Conservation (phyloP, 1,140 invertebrate genomes). For the Drosophila ambigua region DNA sequence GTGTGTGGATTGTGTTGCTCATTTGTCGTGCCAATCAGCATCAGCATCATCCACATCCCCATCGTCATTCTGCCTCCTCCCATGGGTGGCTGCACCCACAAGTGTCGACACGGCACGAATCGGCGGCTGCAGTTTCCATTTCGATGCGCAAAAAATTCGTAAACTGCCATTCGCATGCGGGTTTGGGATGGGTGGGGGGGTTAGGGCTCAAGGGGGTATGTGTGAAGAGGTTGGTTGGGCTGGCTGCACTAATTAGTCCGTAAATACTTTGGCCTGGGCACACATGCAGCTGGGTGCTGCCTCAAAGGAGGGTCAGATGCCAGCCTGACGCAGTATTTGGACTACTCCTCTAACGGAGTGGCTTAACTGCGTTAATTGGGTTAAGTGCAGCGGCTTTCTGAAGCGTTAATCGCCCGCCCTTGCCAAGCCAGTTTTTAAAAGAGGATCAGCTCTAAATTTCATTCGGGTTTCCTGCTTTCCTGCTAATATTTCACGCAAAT, state of each 20-base stretch:
- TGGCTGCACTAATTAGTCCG: slow-evolving; percentile 51
- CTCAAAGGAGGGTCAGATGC: slow-evolving; percentile 47
- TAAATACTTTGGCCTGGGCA: slow-evolving; percentile 30
- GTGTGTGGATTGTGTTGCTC: slow-evolving; percentile 25
- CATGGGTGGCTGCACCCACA: slow-evolving; percentile 34
- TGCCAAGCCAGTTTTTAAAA: not conserved
- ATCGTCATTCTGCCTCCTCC: slow-evolving; percentile 12
- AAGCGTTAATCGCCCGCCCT: slow-evolving; percentile 33
- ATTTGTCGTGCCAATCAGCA: slow-evolving; percentile 35
- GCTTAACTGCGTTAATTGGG: slow-evolving; percentile 32
- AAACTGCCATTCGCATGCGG: slow-evolving; percentile 50
- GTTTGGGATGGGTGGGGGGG: not conserved
- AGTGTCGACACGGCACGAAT: slow-evolving; percentile 42
- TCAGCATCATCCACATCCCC: slow-evolving; percentile 30
- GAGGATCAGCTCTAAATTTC: too few relatives aligned
- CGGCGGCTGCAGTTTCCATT: slow-evolving; percentile 53
- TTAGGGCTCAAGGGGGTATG: not conserved
- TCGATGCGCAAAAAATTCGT: slow-evolving; percentile 53
- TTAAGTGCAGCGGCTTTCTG: slow-evolving; percentile 22
- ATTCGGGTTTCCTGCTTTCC: not conserved
- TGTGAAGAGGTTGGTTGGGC: not conserved
- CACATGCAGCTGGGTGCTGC: not conserved
- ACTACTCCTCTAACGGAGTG: slow-evolving; percentile 24
- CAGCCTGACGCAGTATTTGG: slow-evolving; percentile 44
- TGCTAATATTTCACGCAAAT: not conserved